Evolutionary conservation across 2,797 vertebrate species (phyloP), one percentile per base, ranked within the genome.

Genomic region (Neoniphon sammara): DNA sequence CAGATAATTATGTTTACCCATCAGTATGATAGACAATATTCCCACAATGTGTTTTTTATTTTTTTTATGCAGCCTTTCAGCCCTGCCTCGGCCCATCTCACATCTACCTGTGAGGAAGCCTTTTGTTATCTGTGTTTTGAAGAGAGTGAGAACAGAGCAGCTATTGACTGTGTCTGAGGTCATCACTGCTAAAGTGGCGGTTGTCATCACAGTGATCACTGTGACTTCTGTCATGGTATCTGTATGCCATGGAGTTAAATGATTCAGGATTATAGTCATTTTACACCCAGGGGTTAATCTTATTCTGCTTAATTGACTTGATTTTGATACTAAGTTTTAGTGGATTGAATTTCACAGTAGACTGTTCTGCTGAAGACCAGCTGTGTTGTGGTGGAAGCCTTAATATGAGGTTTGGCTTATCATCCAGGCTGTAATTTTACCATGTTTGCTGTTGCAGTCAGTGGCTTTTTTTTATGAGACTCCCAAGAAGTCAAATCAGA

Each of bases 261-360:
- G 56, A 87, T 75, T 80, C 77, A 23, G 69, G 81, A 91, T 89
- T 87, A 90, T 85, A 91, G 88, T 90, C 49, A 69, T 92, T 86
- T 73, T 66, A 69, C 58, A 31, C 54, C 36, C 9, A 49, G 20
- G 39, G 69, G 66, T 11, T 66, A 66, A 64, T 61, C 60, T 63
- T 55, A 59, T 64, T 79, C 63, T n/a, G 25, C 66, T 63, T 77
- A 67, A 64, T 80, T 75, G 70, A 73, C 21, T 23, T 15, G 7
- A 42, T 15, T 76, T 76, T 49, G 61, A 81, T 73, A 50, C 46
- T 5, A 52, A 74, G 67, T 75, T 47, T 59, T 5, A 4, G 70
- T 23, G 7, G 50, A 14, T 39, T 58, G n/a, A 10, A 57, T 67
- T 9, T 39, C 23, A 63, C 9, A 20, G 55, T 9, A 25, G 9